Evolutionary conservation across 2,797 vertebrate species (phyloP).

Genomic region (Anomalospiza imberbis): DNA sequence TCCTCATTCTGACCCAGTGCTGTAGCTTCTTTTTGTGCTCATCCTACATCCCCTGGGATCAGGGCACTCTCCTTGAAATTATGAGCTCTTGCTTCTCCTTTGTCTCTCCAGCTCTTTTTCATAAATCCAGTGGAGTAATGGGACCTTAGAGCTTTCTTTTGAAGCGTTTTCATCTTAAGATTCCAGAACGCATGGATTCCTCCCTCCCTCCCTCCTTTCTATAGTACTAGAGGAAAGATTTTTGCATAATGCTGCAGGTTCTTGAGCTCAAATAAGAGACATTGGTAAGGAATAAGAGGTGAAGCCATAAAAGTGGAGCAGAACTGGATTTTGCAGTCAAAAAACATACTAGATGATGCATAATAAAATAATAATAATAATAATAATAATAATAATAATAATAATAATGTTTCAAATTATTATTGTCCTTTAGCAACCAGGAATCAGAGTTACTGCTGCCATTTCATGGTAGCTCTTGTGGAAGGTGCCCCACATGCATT

Average conservation of each 20-base stretch:
- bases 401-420: background rate
- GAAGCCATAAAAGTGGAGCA: background rate
- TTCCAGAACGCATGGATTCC: background rate
- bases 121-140: background rate
- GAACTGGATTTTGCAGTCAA: background rate
- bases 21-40: background rate
- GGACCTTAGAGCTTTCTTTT: background rate
- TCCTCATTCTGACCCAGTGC: background rate
- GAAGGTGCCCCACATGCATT: background rate
- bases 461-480: background rate
- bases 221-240: background rate
- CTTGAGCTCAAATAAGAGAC: background rate
- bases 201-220: background rate
- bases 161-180: background rate
- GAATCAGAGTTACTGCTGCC: background rate
- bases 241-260: background rate
- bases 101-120: background rate
- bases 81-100: background rate
- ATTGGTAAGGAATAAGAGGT: background rate
- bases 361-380: background rate
- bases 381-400: background rate
- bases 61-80: background rate
- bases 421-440: background rate
- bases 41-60: background rate
- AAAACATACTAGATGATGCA: background rate